Percentiles rank a stretch among this genome's conserved stretches.
phyloP scores from a whole-genome alignment of 2,113 vertebrate genomes.

The Sceloporus tristichus region DNA sequence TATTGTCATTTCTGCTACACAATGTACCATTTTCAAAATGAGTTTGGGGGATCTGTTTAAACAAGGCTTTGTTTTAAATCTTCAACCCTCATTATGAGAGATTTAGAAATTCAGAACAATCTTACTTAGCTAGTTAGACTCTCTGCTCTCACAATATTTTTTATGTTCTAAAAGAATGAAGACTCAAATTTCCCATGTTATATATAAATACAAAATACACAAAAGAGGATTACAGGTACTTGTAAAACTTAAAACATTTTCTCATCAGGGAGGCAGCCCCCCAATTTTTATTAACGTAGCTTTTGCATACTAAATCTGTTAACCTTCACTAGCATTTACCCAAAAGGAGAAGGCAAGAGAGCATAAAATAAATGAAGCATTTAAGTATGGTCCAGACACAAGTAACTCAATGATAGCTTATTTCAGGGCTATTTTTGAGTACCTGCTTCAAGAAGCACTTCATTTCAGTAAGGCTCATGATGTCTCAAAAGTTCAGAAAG shows the following conservation, averaged over 20 bases:
- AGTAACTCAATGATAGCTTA: conserved; percentile 42
- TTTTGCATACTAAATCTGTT: conserved; percentile 61
- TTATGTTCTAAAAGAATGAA: conserved; percentile 61
- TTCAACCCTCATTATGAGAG: conserved; percentile 53
- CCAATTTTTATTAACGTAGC: neutral
- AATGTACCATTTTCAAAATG: conserved; percentile 26
- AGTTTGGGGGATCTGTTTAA: conserved; percentile 11
- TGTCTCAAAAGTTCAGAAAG: conserved; percentile 73
- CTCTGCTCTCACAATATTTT: conserved; percentile 55
- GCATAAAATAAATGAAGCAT: conserved; percentile 57
- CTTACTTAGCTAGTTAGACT: conserved; percentile 60
- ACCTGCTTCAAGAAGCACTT: conserved; percentile 83
- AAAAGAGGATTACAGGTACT: conserved; percentile 46
- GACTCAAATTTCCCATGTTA: conserved; percentile 37
- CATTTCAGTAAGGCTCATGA: conserved; percentile 81
- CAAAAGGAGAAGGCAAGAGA: conserved; percentile 76
- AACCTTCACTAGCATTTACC: conserved; percentile 73
- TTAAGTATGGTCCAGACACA: conserved; percentile 72
- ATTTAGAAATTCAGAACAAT: conserved; percentile 39
- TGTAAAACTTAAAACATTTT: conserved; percentile 28
- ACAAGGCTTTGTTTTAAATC: conserved; percentile 36
- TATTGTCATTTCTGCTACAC: neutral
- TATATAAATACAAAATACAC: conserved; percentile 42
- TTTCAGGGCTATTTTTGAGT: conserved; percentile 71
- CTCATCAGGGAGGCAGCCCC: neutral